Evolutionary conservation across 2,888 invertebrate species (phyloP), one percentile per base, ranked within the genome.

Genomic region (Drosophila dives): DNA sequence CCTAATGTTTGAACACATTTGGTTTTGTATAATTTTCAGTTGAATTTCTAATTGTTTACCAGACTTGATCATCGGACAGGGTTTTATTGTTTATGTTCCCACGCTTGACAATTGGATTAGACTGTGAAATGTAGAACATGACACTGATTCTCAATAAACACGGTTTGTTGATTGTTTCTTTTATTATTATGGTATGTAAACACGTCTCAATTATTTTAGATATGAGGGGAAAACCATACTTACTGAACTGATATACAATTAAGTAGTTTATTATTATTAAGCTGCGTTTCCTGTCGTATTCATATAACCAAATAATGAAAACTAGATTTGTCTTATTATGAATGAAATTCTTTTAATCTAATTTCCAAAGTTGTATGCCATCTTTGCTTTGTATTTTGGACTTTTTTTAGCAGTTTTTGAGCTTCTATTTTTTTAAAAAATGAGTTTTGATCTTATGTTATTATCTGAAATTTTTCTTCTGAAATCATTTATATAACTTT

Each of bases 71-170:
- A 50, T 20, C 38, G 38, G 64, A 32, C 45, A 59, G 53, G 64
- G 64, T 64, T 69, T 29, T 33, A 17, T 55, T 85, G 78, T 85
- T 84, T 85, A 85, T 73, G 83, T 85, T 85, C 84, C 84, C 84
- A 85, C 84, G 88, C 81, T 81, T 54, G 76, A 60, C 65, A 80
- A 54, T 50, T 40, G 38, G 50, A 82, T 78, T 63, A 58, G 78
- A 72, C 58, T 73, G 36, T 55, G 42, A 63, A 54, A 53, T 40
- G 29, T 48, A 32, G 51, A 69, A 68, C 50, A 50, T 56, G 69
- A 69, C 38, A 63, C 64, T 17, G 32, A 64, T 50, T 66, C 45
- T 17, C 49, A 77, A 64, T 55, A 68, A 67, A 63, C 60, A 53
- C 40, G 48, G 17, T 17, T 29, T 29, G 15, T 5, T 42, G 20